Evolutionary conservation across 2,797 vertebrate genomes (phyloP).

Genomic region (Capromys pilorides): DNA sequence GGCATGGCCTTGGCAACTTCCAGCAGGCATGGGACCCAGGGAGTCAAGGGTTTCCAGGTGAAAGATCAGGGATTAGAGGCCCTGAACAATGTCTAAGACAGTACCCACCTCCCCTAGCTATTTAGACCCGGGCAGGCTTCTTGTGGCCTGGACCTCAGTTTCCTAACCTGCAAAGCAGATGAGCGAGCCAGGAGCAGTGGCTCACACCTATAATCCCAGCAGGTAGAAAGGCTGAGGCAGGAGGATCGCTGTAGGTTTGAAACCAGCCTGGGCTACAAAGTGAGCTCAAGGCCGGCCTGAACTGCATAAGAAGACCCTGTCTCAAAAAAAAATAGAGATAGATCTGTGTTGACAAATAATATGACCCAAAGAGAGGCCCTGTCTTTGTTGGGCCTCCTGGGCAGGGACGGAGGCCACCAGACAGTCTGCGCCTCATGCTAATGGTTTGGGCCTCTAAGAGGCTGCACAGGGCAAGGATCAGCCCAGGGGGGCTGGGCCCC

Average conservation of each 20-base stretch:
- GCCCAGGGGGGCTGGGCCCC: neutral
- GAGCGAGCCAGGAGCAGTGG: neutral
- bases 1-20: fast-evolving
- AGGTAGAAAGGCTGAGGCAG: neutral
- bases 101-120: neutral
- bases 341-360: too few relatives aligned
- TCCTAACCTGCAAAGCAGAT: neutral
- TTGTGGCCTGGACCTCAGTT: neutral
- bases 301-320: neutral
- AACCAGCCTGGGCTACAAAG: neutral
- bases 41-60: neutral
- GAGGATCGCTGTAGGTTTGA: neutral
- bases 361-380: neutral
- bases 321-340: neutral
- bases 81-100: fast-evolving
- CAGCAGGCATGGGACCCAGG: fast-evolving
- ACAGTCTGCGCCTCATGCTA: neutral
- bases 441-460: neutral
- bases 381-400: neutral
- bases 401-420: neutral
- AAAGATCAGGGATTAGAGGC: neutral
- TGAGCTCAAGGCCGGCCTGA: neutral
- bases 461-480: too few relatives aligned
- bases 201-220: neutral
- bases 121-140: neutral